Percentiles rank a stretch among this genome's conserved stretches.
These are phyloP conservation scores for Agriopis aurantiaria DNA, from an alignment of 2,888 invertebrate genomes.

Conservation along the genomic window DNA sequence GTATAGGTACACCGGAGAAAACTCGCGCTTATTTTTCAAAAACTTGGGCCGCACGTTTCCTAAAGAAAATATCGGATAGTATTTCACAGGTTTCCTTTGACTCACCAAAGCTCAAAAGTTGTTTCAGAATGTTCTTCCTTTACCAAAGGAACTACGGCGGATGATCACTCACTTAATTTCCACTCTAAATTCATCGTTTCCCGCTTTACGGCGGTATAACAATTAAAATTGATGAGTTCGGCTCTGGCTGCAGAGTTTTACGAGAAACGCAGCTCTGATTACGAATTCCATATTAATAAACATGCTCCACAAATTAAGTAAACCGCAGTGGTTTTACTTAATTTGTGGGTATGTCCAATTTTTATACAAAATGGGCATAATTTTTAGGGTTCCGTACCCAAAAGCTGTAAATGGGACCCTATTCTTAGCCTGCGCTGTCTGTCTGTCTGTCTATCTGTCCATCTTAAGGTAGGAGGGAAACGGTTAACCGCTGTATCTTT, in stretches of 20 bases:
- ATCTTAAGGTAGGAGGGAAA: too few species aligned
- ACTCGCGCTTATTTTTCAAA: conserved; percentile 48
- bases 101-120: conserved; percentile 63
- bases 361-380: conserved; percentile 2
- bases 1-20: conserved; percentile 6
- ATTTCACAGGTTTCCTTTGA: conserved; percentile 67
- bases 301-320: too few species aligned
- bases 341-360: conserved; percentile 40
- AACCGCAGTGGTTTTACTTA: conserved; percentile 39
- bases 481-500: too few species aligned
- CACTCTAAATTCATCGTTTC: conserved; percentile 48
- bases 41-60: conserved; percentile 59
- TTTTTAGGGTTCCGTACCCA: not conserved
- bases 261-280: conserved; percentile 36
- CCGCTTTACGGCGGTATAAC: conserved; percentile 43
- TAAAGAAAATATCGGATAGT: conserved; percentile 68
- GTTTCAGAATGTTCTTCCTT: conserved; percentile 55
- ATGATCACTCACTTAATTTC: conserved; percentile 52
- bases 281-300: conserved; percentile 44
- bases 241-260: conserved; percentile 41
- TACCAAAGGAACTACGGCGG: conserved; percentile 39
- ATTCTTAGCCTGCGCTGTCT: too few species aligned
- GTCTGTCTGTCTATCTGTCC: too few species aligned
- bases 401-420: too few species aligned
- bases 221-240: conserved; percentile 49